Evolutionary conservation across 2,113 vertebrate genomes (phyloP), one percentile per base, ranked within the genome.

Genomic region (Elephantulus edwardii): DNA sequence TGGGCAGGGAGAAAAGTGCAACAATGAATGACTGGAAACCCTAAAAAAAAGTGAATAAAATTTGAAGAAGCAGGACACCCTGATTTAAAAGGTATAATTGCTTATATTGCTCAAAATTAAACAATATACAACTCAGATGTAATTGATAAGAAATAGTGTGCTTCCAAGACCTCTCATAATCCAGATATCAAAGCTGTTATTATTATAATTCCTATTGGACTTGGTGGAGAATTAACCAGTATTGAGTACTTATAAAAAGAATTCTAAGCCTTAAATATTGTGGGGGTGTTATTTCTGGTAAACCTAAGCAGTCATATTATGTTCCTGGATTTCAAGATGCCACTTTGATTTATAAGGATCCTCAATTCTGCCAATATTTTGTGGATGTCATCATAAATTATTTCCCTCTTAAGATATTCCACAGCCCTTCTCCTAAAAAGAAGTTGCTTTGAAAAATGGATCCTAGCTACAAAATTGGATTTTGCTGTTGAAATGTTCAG

Each of bases 341-440:
- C 99, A 99, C 99, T 98, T 99, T 99, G 99, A 99, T 99, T 99
- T 99, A 99, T 99, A 99, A 99, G 99, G 99, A 99, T 98, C 99
- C 99, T 99, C 99, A 99, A 99, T 99, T n/a, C n/a, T 99, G 99
- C 98, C 99, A 99, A 97, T 98, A 98, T 98, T 99, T 99, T 99
- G 99, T 99, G 97, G 99, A 99, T 98, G 99, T 99, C n/a, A 99
- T 99, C 99, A 98, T 98, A 98, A 98, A 98, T 98, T 98, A 99
- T 98, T 99, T 99, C 98, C 98, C 98, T 98, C 98, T 99, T 96
- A 98, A 24, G n/a, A n/a, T n/a, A 56, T 22, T 14, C 54, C 54
- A 22, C 26, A 22, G 99, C 40, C 54, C 26, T 24, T 56, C 54
- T 22, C 54, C 54, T 11, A 56, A 56, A 24, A 11, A 99, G 98